Conservation (phyloP, 2,797 vertebrate species). For the Parambassis ranga region DNA sequence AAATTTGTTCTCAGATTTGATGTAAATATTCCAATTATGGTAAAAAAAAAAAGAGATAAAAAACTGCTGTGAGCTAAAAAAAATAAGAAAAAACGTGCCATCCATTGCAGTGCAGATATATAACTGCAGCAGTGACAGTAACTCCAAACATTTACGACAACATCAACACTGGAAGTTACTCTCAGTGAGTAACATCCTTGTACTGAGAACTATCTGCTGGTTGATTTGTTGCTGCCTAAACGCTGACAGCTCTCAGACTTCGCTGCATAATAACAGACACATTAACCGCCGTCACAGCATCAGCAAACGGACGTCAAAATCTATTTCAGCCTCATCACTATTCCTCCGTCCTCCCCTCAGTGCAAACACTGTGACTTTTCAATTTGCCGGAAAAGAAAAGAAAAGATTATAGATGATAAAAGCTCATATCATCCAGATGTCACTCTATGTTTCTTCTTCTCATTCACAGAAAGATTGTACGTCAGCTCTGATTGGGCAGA, state of each 20-base stretch:
- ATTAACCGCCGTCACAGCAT: conserved; percentile 37
- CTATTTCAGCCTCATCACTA: conserved; percentile 56
- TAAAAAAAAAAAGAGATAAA: no score
- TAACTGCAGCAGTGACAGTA: no score
- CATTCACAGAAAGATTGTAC: conserved; percentile 41
- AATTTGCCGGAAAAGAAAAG: conserved; percentile 51
- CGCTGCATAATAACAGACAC: conserved; percentile 32
- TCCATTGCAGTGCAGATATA: no score
- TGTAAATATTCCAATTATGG: no score
- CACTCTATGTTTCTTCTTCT: conserved; percentile 32
- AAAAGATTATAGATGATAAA: conserved; percentile 48
- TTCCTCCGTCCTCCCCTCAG: conserved; percentile 31
- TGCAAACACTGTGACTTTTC: conserved; percentile 45
- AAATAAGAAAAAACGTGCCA: no score
- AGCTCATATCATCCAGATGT: conserved; percentile 36
- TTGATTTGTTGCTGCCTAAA: no score
- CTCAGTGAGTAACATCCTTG: no score
- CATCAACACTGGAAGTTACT: no score
- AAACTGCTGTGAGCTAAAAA: no score
- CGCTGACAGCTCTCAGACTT: no score
- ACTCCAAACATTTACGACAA: no score
- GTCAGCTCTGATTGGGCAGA: conserved; percentile 36
- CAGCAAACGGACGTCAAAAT: conserved; percentile 36
- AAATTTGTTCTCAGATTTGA: no score
- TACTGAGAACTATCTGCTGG: neutral